Percentiles rank a stretch among this genome's conserved stretches.
phyloP scores from a whole-genome alignment of 2,888 invertebrate species.

The Drosophila aldrichi region DNA sequence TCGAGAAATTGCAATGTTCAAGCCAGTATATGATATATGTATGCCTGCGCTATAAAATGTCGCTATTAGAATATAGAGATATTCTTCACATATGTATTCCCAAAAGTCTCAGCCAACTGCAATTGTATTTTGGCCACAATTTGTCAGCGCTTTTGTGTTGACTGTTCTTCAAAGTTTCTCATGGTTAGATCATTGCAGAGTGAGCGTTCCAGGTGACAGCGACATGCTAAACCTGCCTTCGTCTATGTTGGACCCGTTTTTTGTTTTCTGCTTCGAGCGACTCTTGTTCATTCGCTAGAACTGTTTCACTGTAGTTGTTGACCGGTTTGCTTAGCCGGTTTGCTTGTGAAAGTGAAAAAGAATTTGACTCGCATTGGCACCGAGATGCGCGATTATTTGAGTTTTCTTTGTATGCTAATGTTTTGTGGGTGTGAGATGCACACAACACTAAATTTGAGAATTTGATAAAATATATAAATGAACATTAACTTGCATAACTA shows the following conservation, averaged over 20 bases:
- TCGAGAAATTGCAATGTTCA: not conserved
- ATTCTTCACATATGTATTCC: not conserved
- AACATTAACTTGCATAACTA: not conserved
- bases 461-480: not conserved
- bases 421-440: constrained; percentile 10
- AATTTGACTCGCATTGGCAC: constrained; percentile 36
- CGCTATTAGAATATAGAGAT: not conserved
- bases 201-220: constrained; percentile 15
- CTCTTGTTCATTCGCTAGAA: constrained; percentile 45
- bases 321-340: constrained; percentile 58
- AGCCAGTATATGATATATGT: no score
- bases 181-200: constrained; percentile 50
- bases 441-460: not conserved
- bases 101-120: not conserved
- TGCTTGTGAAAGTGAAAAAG: constrained; percentile 62
- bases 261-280: constrained; percentile 6
- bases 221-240: constrained; percentile 32
- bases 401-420: not conserved
- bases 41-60: no score
- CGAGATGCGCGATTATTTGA: not conserved
- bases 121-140: not conserved
- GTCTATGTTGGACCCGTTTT: constrained; percentile 56
- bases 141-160: not conserved
- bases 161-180: constrained; percentile 10
- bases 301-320: constrained; percentile 18